phyloP scores from a whole-genome alignment of 2,113 vertebrate genomes.

The Hemibagrus wyckioides region DNA sequence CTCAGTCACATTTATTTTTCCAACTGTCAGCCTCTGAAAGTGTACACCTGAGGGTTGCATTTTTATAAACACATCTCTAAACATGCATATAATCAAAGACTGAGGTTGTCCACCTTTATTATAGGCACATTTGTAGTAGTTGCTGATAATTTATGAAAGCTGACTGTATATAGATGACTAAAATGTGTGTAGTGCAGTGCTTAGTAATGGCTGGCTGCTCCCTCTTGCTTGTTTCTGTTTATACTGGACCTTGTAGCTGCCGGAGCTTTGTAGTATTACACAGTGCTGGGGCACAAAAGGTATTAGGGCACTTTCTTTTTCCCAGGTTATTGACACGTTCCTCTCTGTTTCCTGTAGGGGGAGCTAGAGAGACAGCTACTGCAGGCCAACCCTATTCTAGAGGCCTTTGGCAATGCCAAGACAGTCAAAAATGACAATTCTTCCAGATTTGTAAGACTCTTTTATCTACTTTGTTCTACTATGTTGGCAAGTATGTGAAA shows the following conservation, averaged over 20 bases:
- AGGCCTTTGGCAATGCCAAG: slow-evolving; percentile 90
- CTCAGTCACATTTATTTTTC: slow-evolving; percentile 6
- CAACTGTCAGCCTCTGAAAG: background rate
- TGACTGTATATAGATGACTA: background rate
- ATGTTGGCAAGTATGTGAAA: background rate
- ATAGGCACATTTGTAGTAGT: background rate
- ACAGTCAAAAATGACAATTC: slow-evolving; percentile 92
- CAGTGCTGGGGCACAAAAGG: slow-evolving; percentile 6
- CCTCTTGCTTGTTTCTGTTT: slow-evolving; percentile 28
- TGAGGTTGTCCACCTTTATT: slow-evolving; percentile 21
- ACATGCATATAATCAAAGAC: background rate
- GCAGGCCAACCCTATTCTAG: slow-evolving; percentile 89
- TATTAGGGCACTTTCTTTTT: background rate
- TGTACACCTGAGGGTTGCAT: background rate
- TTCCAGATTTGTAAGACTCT: slow-evolving; percentile 84
- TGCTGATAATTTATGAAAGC: background rate
- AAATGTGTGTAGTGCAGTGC: background rate
- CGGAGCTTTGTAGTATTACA: slow-evolving; percentile 5
- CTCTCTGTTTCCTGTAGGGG: slow-evolving; percentile 73
- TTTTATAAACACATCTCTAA: background rate
- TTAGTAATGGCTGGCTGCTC: slow-evolving; percentile 22
- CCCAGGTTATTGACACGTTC: slow-evolving; percentile 45
- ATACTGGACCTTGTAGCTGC: background rate
- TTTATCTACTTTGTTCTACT: background rate
- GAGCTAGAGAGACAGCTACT: slow-evolving; percentile 89